Evolutionary conservation across 2,797 vertebrate genomes (phyloP), one percentile per base, ranked within the genome.

Genomic region (Enteromius fasciolatus): DNA sequence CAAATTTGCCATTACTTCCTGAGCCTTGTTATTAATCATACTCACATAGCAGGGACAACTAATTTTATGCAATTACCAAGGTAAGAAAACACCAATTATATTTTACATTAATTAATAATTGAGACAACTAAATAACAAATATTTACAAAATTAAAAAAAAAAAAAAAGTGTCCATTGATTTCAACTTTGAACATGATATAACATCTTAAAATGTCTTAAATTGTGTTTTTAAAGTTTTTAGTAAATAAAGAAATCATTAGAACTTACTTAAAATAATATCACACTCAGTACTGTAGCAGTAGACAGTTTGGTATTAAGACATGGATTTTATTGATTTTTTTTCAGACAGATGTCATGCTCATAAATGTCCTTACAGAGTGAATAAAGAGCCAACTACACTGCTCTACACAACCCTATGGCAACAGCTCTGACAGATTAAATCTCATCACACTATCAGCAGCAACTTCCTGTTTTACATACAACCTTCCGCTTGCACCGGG

Each of bases 301-400:
- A 74, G 52, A 86, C 68, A 59, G 59, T 54, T 57, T 85, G 85
- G 84, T 84, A 85, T 84, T 83, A 89, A 88, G 84, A 89, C 87
- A 84, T 77, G 83, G 48, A 88, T 70, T 88, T 89, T 89, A 89
- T 89, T 89, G 59, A 86, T 87, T 83, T 76, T 52, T 82, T 85
- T 86, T 86, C 85, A 88, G 85, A 89, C 83, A 85, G 82, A 87
- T 77, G 75, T 86, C 88, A 89, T 89, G 88, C 88, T 89, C 76
- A 88, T 85, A 81, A 87, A 86, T 86, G 83, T 86, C 80, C 85
- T 78, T 88, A 89, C 86, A 89, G 84, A 83, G 84, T 86, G 84
- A 86, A 84, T 72, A 77, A 76, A 86, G 85, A 88, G 82, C 81
- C 85, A 81, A 78, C 83, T 83, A 83, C 81, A 84, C 79, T 64